Conservation (phyloP, 2,888 invertebrate genomes). For the Latrodectus hesperus region DNA sequence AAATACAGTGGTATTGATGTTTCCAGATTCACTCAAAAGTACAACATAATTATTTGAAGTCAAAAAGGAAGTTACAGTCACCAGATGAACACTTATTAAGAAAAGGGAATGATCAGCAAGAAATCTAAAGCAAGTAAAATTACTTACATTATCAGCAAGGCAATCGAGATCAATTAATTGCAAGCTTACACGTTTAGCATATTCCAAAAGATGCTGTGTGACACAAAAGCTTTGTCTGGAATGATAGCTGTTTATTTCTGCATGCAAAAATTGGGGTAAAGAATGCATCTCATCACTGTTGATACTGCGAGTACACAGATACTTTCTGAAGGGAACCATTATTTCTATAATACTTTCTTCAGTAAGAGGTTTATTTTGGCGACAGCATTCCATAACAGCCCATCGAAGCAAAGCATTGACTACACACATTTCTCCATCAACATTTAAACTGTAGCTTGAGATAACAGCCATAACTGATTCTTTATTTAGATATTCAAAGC, state of each 20-base stretch:
- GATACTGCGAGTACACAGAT: slow-evolving; percentile 63
- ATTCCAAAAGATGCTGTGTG: slow-evolving; percentile 58
- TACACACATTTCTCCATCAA: slow-evolving; percentile 66
- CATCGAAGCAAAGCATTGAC: slow-evolving; percentile 66
- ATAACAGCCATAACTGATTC: slow-evolving; percentile 66
- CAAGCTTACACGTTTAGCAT: slow-evolving; percentile 62
- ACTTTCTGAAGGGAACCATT: slow-evolving; percentile 66
- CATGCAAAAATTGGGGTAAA: slow-evolving; percentile 62
- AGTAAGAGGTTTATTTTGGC: slow-evolving; percentile 63
- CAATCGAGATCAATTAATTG: slow-evolving; percentile 62
- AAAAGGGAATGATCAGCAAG: slow-evolving; percentile 60
- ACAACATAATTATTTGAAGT: slow-evolving; percentile 67
- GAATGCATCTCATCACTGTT: slow-evolving; percentile 64
- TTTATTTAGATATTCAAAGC: slow-evolving; percentile 64
- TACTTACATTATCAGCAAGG: slow-evolving; percentile 63
- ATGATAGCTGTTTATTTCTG: slow-evolving; percentile 66
- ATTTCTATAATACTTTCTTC: slow-evolving; percentile 65
- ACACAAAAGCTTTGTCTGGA: slow-evolving; percentile 67
- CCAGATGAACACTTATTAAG: slow-evolving; percentile 63
- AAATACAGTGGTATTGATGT: slow-evolving; percentile 53
- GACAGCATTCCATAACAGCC: slow-evolving; percentile 69
- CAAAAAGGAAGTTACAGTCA: slow-evolving; percentile 61
- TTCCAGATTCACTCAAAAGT: slow-evolving; percentile 60
- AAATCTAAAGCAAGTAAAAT: slow-evolving; percentile 65
- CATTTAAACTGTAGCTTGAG: slow-evolving; percentile 65